Evolutionary conservation across 2,888 invertebrate species (phyloP).

Genomic region (Amphipyra tragopoginis): DNA sequence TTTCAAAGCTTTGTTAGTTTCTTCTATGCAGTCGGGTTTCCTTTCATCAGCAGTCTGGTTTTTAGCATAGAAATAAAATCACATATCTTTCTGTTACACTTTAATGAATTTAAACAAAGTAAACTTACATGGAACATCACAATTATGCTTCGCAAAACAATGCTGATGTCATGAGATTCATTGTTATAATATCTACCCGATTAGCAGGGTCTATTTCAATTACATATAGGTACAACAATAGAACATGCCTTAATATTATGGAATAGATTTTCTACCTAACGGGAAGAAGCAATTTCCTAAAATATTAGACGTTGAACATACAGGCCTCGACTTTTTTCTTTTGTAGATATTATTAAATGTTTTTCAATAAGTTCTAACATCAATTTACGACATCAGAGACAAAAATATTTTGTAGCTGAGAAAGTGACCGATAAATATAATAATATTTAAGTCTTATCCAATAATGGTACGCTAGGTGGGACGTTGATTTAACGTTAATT

Average conservation of each 20-base stretch:
- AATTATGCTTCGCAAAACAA: constrained; percentile 90
- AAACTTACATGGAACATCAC: constrained; percentile 89
- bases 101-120: constrained; percentile 88
- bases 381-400: constrained; percentile 62
- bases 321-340: constrained; percentile 63
- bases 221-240: constrained; percentile 68
- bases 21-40: too few relatives aligned
- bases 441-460: constrained; percentile 73
- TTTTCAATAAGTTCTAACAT: constrained; percentile 64
- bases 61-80: constrained; percentile 54
- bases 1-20: too few relatives aligned
- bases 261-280: constrained; percentile 73
- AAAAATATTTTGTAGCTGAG: constrained; percentile 56
- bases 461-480: constrained; percentile 87
- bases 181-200: constrained; percentile 60
- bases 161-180: constrained; percentile 81
- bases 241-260: constrained; percentile 70
- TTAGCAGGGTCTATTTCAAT: constrained; percentile 60
- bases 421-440: constrained; percentile 56
- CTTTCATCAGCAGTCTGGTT: too few relatives aligned
- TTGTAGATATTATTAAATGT: constrained; percentile 50
- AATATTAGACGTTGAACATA: constrained; percentile 70
- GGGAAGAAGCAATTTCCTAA: constrained; percentile 70
- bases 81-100: constrained; percentile 78
- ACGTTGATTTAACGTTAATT: constrained; percentile 60